Evolutionary conservation across 2,113 vertebrate species (phyloP), one percentile per base, ranked within the genome.

Genomic region (Salvelinus sp.): DNA sequence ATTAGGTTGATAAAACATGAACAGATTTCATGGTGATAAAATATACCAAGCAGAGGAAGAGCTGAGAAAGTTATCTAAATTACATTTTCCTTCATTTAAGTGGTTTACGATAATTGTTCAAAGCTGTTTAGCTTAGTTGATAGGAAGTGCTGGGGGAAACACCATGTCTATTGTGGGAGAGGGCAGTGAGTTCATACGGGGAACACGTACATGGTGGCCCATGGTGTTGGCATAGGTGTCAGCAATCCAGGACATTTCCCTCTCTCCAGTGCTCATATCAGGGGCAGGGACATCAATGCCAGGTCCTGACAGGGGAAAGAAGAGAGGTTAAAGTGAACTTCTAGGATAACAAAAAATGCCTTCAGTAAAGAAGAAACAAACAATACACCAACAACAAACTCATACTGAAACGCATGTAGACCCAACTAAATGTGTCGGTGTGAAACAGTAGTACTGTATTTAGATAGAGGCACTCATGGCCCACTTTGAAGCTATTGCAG

Each of bases 181-280:
- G 9, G 67, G 30, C 28, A 20, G 67, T 7, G 30, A 33, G n/a
- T 47, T 48, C 23, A 16, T 69, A 30, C 0, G 18, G 23, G 25
- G 48, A 20, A 57, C 22, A 93, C 94, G 95, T 90, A 97, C 96
- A 65, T 96, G 90, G 91, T 97, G 92, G 71, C 96, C 96, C 90
- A 96, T 96, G 76, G 96, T 97, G 90, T 91, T 97, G 76, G 96
- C 95, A 28, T 95, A 97, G 25, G 96, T 97, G 85, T 97, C 96
- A 0, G 96, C 96, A 71, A 97, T 97, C 96, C 96, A 97, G 82
- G 96, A 97, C 96, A 97, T 97, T 84, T 97, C 96, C 75, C 96
- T 91, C 86, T 97, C 96, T 2, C 96, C 96, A 0, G 96, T 97
- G 88, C 96, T 97, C 96, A 97, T 97, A 82, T 97, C 96, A 27